Conservation (phyloP, 2,113 vertebrate species). For the Cebidichthys violaceus region DNA sequence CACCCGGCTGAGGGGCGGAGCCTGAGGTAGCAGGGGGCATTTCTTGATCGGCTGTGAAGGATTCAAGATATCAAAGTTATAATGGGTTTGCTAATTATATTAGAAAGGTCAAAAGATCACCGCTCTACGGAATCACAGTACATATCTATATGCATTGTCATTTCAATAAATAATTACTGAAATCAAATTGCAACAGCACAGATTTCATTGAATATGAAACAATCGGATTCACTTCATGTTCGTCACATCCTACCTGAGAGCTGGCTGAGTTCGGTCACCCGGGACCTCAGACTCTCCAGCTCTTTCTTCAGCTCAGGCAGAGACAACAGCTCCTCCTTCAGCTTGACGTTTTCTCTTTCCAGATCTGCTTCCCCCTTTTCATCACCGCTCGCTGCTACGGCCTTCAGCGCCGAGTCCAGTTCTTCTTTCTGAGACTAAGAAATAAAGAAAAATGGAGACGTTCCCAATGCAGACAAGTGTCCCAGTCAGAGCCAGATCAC, state of each 20-base stretch:
- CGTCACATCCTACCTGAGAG: conserved; percentile 71
- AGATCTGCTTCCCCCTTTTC: conserved; percentile 57
- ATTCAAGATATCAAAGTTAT: conserved; percentile 13
- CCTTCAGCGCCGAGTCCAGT: conserved; percentile 73
- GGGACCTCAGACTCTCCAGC: conserved; percentile 77
- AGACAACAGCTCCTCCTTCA: conserved; percentile 77
- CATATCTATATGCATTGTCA: neutral
- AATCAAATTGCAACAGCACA: neutral
- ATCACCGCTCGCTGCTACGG: conserved; percentile 50
- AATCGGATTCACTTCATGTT: neutral
- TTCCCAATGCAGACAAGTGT: neutral
- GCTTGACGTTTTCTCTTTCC: conserved; percentile 72
- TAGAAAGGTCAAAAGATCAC: neutral
- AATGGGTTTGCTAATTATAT: neutral
- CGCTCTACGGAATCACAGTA: neutral
- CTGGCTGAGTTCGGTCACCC: conserved; percentile 78
- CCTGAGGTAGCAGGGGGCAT: conserved; percentile 22
- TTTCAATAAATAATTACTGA: conserved; percentile 5
- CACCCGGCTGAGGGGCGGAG: conserved; percentile 41
- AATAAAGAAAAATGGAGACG: neutral
- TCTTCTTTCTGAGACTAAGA: conserved; percentile 77
- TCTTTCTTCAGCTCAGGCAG: conserved; percentile 80
- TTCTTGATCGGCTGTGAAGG: conserved; percentile 61
- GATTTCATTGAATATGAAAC: neutral
- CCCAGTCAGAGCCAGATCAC: neutral